A percentile compares a stretch with the other conserved stretches of the same genome.
These are phyloP conservation scores for Setophaga petechia DNA, from an alignment of 2,113 vertebrate genomes.

Conservation along the genomic window DNA sequence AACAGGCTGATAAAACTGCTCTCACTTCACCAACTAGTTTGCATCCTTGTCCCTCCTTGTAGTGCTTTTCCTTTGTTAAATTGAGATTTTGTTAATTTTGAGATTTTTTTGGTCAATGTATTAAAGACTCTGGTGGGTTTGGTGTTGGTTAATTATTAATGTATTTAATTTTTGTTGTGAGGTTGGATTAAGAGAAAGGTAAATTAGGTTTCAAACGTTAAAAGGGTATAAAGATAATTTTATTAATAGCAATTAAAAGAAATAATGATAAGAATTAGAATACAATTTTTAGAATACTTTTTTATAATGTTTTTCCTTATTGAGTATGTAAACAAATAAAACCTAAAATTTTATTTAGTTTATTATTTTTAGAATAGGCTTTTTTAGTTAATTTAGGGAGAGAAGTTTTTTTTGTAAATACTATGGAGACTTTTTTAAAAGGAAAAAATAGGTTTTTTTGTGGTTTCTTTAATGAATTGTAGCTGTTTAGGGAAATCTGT, in stretches of 20 bases:
- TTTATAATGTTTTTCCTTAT: not conserved
- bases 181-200: not conserved
- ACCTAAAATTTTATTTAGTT: too few relatives aligned
- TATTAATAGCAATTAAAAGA: not conserved
- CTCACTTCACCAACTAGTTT: not conserved
- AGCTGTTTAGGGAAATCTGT: not conserved
- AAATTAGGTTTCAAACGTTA: not conserved
- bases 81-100: not conserved
- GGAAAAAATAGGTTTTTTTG: not conserved
- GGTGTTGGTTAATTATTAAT: not conserved
- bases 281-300: not conserved
- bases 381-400: not conserved
- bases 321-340: too few relatives aligned
- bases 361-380: too few relatives aligned
- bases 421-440: not conserved
- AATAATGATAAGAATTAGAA: not conserved
- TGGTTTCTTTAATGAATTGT: not conserved
- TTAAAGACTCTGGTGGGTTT: not conserved
- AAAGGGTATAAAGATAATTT: not conserved
- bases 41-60: not conserved
- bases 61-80: not conserved
- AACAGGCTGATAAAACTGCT: not conserved
- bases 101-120: not conserved
- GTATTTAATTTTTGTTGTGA: not conserved
- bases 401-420: not conserved